Percentiles rank a stretch among this genome's conserved stretches.
These are phyloP conservation scores for Ommatoiulus sabulosus DNA, from an alignment of 2,888 invertebrate species.

Conservation along the genomic window DNA sequence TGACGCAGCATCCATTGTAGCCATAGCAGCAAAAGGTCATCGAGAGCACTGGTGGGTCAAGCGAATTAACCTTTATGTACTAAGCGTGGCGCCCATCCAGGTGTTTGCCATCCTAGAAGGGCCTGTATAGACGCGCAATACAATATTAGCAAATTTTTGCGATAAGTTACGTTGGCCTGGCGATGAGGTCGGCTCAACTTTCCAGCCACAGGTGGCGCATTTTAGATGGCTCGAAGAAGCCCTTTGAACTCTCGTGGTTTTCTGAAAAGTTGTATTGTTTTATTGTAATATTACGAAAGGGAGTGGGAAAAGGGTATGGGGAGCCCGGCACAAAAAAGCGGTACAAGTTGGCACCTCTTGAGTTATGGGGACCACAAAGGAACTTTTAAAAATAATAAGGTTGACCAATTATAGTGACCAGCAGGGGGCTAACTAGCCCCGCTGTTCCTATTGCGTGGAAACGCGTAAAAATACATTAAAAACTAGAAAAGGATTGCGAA, in stretches of 20 bases:
- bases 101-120: background rate
- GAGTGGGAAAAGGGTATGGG: slow-evolving; percentile 41
- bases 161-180: background rate
- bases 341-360: slow-evolving; percentile 50
- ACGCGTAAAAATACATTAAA: slow-evolving; percentile 44
- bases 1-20: background rate
- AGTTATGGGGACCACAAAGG: slow-evolving; percentile 52
- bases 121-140: background rate
- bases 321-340: slow-evolving; percentile 37
- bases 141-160: background rate
- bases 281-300: slow-evolving; percentile 43
- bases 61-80: slow-evolving; percentile 6
- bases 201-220: slow-evolving; percentile 43
- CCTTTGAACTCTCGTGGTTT: slow-evolving; percentile 40
- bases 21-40: slow-evolving; percentile 13
- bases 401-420: slow-evolving; percentile 56
- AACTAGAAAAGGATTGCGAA: slow-evolving; percentile 37
- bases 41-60: background rate
- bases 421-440: slow-evolving; percentile 55
- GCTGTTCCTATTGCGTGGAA: slow-evolving; percentile 50
- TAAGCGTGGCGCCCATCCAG: slow-evolving; percentile 9
- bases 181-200: slow-evolving; percentile 30
- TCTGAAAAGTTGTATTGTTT: slow-evolving; percentile 43
- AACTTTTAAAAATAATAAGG: slow-evolving; percentile 53
- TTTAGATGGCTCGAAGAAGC: slow-evolving; percentile 14